Conservation (phyloP, 2,113 vertebrate species). For the Sylvia atricapilla region DNA sequence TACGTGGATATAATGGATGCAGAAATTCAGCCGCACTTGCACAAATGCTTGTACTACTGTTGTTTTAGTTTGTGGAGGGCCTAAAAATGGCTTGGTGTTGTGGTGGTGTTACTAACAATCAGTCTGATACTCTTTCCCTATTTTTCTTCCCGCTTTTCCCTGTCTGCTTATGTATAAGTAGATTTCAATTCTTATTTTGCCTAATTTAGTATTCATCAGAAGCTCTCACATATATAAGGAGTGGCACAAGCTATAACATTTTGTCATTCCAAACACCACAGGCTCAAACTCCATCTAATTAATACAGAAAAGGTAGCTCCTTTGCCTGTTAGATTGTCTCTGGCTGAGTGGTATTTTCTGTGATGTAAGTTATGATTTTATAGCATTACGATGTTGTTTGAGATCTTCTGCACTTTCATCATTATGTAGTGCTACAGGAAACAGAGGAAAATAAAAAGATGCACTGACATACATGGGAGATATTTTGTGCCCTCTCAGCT, state of each 20-base stretch:
- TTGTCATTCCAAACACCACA: background rate
- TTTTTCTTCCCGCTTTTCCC: background rate
- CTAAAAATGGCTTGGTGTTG: background rate
- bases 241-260: background rate
- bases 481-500: background rate
- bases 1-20: background rate
- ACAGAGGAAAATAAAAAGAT: background rate
- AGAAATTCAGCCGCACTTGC: background rate
- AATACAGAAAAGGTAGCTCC: background rate
- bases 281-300: background rate
- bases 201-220: background rate
- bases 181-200: background rate
- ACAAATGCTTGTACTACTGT: background rate
- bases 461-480: background rate
- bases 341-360: background rate
- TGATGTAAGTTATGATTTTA: background rate
- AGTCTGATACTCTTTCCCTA: background rate
- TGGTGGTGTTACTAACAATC: background rate
- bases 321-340: background rate
- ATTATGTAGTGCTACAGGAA: background rate
- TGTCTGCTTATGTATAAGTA: background rate
- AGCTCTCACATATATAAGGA: background rate
- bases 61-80: background rate
- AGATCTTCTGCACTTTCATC: background rate
- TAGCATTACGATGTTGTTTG: background rate